Evolutionary conservation across 2,113 vertebrate species (phyloP).

Genomic region (Ammospiza caudacuta): DNA sequence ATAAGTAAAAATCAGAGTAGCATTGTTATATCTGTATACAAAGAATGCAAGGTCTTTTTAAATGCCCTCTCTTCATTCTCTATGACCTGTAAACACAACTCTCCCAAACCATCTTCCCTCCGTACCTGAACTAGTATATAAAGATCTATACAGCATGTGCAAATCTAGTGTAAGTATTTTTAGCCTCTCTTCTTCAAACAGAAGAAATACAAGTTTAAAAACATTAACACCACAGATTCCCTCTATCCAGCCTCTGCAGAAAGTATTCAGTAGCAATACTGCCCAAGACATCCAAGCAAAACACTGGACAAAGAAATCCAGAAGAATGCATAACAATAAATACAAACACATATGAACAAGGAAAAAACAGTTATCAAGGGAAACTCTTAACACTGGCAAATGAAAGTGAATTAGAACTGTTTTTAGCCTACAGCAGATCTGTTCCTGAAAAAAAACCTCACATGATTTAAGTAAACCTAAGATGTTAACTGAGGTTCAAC

Average conservation of each 20-base stretch:
- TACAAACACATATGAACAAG: neutral
- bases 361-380: neutral
- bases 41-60: slow-evolving; percentile 18
- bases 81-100: slow-evolving; percentile 41
- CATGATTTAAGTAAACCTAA: neutral
- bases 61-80: slow-evolving; percentile 19
- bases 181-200: slow-evolving; percentile 62
- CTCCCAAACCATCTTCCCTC: slow-evolving; percentile 1
- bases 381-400: neutral
- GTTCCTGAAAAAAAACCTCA: neutral
- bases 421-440: neutral
- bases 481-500: neutral
- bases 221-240: slow-evolving; percentile 27
- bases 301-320: neutral
- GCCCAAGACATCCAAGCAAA: neutral
- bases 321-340: neutral
- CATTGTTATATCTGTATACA: neutral
- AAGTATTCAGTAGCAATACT: slow-evolving; percentile 24
- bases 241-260: slow-evolving; percentile 20
- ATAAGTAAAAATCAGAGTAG: neutral
- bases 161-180: slow-evolving; percentile 33
- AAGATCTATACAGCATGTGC: slow-evolving; percentile 57
- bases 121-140: slow-evolving; percentile 27
- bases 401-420: neutral
- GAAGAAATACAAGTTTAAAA: slow-evolving; percentile 60